A percentile compares a stretch with the other conserved stretches of the same genome.
These are phyloP conservation scores for Buceros bicornis DNA, from an alignment of 2,797 vertebrate genomes.

Conservation along the genomic window DNA sequence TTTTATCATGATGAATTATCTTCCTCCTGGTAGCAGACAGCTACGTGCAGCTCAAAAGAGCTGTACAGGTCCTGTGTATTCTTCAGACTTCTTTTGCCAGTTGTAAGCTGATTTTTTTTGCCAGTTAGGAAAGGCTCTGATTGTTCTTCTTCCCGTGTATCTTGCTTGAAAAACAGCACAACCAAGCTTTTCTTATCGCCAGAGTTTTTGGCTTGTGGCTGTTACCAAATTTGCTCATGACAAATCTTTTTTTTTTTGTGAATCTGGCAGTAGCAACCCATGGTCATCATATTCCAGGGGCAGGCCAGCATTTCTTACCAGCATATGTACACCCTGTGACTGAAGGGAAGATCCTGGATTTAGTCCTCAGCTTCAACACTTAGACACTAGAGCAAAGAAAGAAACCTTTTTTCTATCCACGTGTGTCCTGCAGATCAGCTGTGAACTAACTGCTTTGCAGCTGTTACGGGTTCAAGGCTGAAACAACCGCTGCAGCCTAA, in stretches of 20 bases:
- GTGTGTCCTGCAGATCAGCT: neutral
- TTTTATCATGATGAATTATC: conserved; percentile 71
- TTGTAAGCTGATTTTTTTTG: neutral
- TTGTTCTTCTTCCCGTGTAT: neutral
- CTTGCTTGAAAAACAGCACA: neutral
- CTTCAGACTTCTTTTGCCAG: neutral
- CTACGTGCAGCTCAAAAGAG: neutral
- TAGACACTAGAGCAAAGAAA: neutral
- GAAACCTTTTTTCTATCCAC: neutral
- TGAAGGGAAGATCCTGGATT: neutral
- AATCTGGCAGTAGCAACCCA: neutral
- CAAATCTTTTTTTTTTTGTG: neutral
- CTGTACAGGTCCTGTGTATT: neutral
- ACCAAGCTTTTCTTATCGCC: neutral
- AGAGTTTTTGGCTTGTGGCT: neutral
- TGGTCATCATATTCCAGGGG: neutral
- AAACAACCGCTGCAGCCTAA: neutral
- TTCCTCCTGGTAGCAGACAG: conserved; percentile 28
- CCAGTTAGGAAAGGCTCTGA: neutral
- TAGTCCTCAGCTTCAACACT: neutral
- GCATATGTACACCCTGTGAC: neutral
- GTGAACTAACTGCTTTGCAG: neutral
- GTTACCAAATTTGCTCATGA: neutral
- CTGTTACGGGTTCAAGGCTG: neutral
- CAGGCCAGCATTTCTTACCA: neutral